Base-by-base conservation (phyloP, 2,888 invertebrate species). In the Biston stratarius region DNA sequence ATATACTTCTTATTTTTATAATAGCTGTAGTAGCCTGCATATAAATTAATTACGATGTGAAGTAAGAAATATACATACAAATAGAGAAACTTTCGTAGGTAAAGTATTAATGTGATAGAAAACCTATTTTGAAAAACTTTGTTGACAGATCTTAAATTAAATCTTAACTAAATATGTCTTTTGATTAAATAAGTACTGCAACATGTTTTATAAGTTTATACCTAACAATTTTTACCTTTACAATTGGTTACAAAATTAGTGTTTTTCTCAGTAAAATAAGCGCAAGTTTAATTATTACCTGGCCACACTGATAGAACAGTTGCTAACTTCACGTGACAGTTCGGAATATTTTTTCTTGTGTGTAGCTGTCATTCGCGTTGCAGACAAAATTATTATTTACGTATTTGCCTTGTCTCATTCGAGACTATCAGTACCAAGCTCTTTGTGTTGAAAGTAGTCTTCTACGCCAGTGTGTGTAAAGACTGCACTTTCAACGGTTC, bases 381-480 rank as follows among this genome's bases (percentile, higher is more conserved):
- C 83, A 79, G 79, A 82, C 79, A 79, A 82, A 62, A 73, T 81
- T 24, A 24, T 73, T 73, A 77, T 75, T 77, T 80, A 73, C 75
- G 77, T 76, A 70, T 75, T 67, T 66, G 65, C 67, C 77, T 76
- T 64, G 77, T 74, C 74, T 68, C 74, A 70, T 65, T 60, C 65
- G 78, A 75, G 71, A 8, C 75, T 80, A 73, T 74, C 74, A 74
- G 70, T 84, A 83, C 87, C 87, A 86, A 73, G 73, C 48, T 81
- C 81, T 86, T 88, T 85, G 83, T 86, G 86, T 90, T 88, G 86
- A 78, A 80, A 87, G 90, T 83, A 79, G 88, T 89, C 94, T 94
- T 94, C 94, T 94, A 81, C 90, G 88, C 94, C 94, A 94, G 94
- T 93, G 94, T 88, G 94, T 92, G 93, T 92, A 94, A 94, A 94